Evolutionary conservation across 1,140 invertebrate species (phyloP).

Genomic region (Bradysia coprophila): DNA sequence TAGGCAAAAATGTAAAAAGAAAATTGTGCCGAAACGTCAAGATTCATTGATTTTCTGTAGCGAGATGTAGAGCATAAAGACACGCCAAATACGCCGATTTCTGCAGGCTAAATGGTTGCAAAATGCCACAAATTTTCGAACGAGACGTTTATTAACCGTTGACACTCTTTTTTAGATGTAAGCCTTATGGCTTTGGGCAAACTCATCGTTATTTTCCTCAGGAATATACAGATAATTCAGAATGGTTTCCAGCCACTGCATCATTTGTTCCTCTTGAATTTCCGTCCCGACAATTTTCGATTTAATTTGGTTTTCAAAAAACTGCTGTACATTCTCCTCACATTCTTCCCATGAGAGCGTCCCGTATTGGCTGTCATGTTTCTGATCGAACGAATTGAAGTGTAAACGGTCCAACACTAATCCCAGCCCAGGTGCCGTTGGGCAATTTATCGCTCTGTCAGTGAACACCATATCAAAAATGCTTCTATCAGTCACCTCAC

Average conservation of each 20-base stretch:
- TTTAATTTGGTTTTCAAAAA: constrained; percentile 63
- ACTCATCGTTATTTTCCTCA: too few relatives aligned
- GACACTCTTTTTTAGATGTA: too few relatives aligned
- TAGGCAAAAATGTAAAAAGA: too few relatives aligned
- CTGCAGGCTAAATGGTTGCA: too few relatives aligned
- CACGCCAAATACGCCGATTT: too few relatives aligned
- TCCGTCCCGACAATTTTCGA: constrained; percentile 66
- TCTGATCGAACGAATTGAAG: constrained; percentile 79
- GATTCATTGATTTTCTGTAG: too few relatives aligned
- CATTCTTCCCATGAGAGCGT: constrained; percentile 73
- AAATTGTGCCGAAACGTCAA: too few relatives aligned
- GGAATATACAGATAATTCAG: too few relatives aligned
- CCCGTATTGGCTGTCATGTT: constrained; percentile 64
- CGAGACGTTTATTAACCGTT: too few relatives aligned
- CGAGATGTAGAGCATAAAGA: too few relatives aligned
- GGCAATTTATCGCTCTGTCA: constrained; percentile 64
- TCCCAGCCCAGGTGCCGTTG: constrained; percentile 86
- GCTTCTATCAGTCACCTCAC: constrained; percentile 44
- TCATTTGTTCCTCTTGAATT: constrained; percentile 54
- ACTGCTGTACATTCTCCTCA: constrained; percentile 54
- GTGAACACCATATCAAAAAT: constrained; percentile 47
- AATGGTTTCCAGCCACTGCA: not conserved
- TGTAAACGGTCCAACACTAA: constrained; percentile 79
- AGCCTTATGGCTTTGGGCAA: too few relatives aligned
- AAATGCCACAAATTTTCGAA: too few relatives aligned